phyloP scores from a whole-genome alignment of 2,113 vertebrate species.

The Mobula birostris region DNA sequence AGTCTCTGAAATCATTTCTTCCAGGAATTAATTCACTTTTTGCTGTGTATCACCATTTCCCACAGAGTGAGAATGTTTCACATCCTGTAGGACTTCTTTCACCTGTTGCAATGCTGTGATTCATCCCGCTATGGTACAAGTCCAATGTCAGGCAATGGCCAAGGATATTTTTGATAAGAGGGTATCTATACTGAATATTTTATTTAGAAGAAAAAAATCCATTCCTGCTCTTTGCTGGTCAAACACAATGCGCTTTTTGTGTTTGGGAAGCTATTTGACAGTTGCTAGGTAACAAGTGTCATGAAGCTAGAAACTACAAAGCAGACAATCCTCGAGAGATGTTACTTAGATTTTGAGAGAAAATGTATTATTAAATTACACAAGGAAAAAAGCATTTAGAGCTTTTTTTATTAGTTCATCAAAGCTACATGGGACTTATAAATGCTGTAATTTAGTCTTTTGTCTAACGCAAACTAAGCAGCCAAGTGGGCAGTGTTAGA shows the following conservation, averaged over 20 bases:
- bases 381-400: background rate
- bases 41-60: background rate
- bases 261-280: slow-evolving; percentile 6
- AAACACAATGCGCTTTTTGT: background rate
- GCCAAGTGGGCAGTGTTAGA: background rate
- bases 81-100: background rate
- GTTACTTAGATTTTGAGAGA: background rate
- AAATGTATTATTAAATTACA: background rate
- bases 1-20: background rate
- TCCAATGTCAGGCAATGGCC: background rate
- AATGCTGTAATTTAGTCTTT: background rate
- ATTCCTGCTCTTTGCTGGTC: background rate
- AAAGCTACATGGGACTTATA: background rate
- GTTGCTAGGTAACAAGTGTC: slow-evolving; percentile 8
- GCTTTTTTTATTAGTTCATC: background rate
- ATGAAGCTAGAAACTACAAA: background rate
- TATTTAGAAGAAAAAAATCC: background rate
- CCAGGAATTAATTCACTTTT: background rate
- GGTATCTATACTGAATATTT: background rate
- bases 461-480: background rate
- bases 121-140: background rate
- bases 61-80: background rate
- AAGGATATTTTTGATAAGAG: background rate
- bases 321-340: background rate
- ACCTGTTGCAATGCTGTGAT: background rate